Percentiles rank a stretch among this genome's conserved stretches.
phyloP scores from a whole-genome alignment of 1,140 invertebrate genomes.

The Catajapyx aquilonaris region DNA sequence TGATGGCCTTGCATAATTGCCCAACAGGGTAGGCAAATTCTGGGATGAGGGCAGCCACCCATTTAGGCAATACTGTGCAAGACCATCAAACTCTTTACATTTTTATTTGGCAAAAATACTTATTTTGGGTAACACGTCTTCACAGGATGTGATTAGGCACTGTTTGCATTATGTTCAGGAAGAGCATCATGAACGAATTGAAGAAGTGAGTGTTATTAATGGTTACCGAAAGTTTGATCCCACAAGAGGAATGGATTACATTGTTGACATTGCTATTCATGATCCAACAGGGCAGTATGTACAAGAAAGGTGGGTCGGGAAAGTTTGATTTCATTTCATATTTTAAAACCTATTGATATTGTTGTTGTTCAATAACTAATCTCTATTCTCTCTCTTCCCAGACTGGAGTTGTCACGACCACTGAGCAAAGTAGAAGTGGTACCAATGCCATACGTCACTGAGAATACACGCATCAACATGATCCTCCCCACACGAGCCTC shows the following conservation, averaged over 20 bases:
- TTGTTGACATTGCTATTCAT: conserved; percentile 44
- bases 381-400: conserved; percentile 14
- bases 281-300: conserved; percentile 18
- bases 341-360: no score
- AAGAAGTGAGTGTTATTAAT: conserved; percentile 40
- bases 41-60: no score
- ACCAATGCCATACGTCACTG: conserved; percentile 74
- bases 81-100: no score
- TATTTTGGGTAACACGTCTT: no score
- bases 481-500: conserved; percentile 37
- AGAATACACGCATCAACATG: conserved; percentile 57
- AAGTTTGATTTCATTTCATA: background rate
- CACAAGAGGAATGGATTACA: conserved; percentile 69
- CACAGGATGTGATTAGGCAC: background rate
- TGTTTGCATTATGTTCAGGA: conserved; percentile 25
- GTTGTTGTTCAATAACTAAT: background rate
- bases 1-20: no score
- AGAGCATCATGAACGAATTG: conserved; percentile 29
- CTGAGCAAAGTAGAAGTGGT: conserved; percentile 65
- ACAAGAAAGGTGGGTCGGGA: conserved; percentile 17
- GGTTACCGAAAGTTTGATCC: conserved; percentile 72
- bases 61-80: no score
- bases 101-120: no score
- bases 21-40: no score
- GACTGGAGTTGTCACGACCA: conserved; percentile 49